phyloP scores from a whole-genome alignment of 2,888 invertebrate species.

The Maniola hyperantus region DNA sequence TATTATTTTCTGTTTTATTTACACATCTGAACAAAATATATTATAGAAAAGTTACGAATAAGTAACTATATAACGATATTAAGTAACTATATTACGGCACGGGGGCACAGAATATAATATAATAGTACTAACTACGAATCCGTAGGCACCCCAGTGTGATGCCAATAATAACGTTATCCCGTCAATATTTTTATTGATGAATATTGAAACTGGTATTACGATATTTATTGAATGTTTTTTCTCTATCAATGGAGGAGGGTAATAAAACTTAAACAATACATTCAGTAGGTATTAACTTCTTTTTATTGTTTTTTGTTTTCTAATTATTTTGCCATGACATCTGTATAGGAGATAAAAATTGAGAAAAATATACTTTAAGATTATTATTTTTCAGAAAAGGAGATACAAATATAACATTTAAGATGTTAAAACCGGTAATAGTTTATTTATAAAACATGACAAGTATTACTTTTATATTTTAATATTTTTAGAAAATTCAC shows the following conservation, averaged over 20 bases:
- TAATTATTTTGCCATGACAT: not conserved
- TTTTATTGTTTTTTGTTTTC: not conserved
- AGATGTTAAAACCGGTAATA: conserved; percentile 11
- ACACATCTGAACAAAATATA: not conserved
- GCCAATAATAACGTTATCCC: no score
- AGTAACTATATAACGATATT: no score
- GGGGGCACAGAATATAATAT: no score
- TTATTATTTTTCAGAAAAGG: conserved; percentile 3
- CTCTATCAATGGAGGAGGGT: not conserved
- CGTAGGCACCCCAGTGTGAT: no score
- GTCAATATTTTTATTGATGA: no score
- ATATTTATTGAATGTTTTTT: no score
- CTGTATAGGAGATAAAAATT: conserved; percentile 19
- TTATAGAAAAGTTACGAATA: no score
- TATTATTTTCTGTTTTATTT: conserved; percentile 34
- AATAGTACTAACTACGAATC: no score
- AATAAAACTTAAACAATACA: conserved; percentile 3
- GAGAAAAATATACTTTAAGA: conserved; percentile 12
- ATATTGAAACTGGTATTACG: no score
- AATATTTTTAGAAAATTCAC: not conserved
- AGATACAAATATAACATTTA: conserved; percentile 13
- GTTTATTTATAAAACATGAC: conserved; percentile 3
- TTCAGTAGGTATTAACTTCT: not conserved
- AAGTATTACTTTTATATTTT: not conserved
- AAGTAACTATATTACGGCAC: no score